Conservation (phyloP, 2,113 vertebrate genomes). For the Phycodurus eques region DNA sequence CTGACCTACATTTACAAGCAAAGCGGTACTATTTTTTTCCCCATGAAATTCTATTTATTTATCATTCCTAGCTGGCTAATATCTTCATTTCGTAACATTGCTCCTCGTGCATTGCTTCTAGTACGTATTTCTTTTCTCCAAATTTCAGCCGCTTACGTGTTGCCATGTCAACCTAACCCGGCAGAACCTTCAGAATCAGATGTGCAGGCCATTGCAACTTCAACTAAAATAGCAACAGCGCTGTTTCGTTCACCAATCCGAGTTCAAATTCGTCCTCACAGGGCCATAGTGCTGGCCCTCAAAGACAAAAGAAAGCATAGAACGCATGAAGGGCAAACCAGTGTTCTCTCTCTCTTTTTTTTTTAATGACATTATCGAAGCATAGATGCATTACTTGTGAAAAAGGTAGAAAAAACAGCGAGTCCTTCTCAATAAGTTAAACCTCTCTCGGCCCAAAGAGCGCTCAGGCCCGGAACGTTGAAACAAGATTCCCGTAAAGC, state of each 20-base stretch:
- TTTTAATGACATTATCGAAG: conserved; percentile 77
- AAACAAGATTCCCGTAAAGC: conserved; percentile 68
- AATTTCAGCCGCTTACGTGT: not conserved
- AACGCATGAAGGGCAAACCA: conserved; percentile 54
- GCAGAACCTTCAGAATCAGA: not conserved
- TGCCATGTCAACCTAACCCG: not conserved
- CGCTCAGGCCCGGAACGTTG: conserved; percentile 65
- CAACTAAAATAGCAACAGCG: no score
- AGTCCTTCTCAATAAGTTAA: conserved; percentile 87
- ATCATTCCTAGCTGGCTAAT: no score
- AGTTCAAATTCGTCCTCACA: not conserved
- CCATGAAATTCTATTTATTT: not conserved
- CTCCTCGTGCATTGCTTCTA: not conserved
- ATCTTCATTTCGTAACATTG: not conserved
- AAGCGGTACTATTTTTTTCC: not conserved
- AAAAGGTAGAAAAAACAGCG: conserved; percentile 81
- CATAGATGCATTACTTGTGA: conserved; percentile 77
- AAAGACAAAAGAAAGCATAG: not conserved
- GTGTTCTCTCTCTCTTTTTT: conserved; percentile 57
- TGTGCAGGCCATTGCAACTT: not conserved
- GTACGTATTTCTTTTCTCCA: not conserved
- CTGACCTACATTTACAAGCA: not conserved
- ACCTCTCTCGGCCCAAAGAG: conserved; percentile 68
- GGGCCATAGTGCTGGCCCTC: not conserved
- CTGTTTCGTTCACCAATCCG: no score